Percentiles rank a stretch among this genome's conserved stretches.
Conservation (phyloP, 2,113 vertebrate genomes). For the Megaceryle maxima region DNA sequence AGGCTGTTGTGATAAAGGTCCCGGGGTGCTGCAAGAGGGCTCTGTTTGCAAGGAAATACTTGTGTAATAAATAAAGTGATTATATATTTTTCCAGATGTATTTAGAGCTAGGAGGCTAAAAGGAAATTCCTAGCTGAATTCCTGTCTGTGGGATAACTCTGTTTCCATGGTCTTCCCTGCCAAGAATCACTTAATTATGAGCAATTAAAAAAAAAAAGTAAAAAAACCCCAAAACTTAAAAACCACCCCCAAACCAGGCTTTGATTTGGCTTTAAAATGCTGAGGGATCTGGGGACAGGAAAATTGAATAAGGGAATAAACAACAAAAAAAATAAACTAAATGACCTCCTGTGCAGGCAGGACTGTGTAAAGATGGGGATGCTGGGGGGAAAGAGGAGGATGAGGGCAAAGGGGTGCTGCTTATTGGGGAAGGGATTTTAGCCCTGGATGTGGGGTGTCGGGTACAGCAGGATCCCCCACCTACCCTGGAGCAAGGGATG, state of each 20-base stretch:
- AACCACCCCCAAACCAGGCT: background rate
- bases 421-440: background rate
- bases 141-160: background rate
- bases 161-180: slow-evolving; percentile 26
- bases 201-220: background rate
- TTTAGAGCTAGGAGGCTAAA: background rate
- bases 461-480: fast-evolving
- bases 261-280: slow-evolving; percentile 4
- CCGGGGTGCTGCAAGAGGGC: background rate
- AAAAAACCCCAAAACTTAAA: background rate
- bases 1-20: background rate
- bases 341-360: background rate
- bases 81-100: background rate
- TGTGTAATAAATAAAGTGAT: background rate
- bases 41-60: background rate
- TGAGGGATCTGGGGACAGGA: slow-evolving; percentile 1
- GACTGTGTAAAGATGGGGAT: fast-evolving
- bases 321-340: background rate
- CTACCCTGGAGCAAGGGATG: background rate
- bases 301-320: background rate
- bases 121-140: slow-evolving; percentile 61
- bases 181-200: slow-evolving; percentile 56
- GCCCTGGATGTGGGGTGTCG: background rate
- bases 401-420: background rate
- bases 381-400: background rate